Conservation (phyloP, 64 coral and sea anemone genomes). For the Cladopsammia gracilis region DNA sequence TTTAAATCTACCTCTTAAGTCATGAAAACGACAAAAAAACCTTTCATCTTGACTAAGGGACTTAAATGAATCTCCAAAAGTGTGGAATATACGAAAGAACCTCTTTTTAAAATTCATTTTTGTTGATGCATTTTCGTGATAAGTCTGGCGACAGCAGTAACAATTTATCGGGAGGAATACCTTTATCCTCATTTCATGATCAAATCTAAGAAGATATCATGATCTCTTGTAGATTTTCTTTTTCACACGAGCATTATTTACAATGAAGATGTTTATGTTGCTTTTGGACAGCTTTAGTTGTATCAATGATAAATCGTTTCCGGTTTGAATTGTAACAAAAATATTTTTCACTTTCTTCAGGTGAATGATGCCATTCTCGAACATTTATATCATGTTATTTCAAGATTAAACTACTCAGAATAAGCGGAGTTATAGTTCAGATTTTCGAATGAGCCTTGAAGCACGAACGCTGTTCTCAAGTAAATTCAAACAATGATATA, state of each 20-base stretch:
- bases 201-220: too few species aligned
- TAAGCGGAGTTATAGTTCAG: too few species aligned
- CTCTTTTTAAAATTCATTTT: neutral
- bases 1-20: neutral
- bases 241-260: too few species aligned
- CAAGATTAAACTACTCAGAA: too few species aligned
- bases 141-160: neutral
- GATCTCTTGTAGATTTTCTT: too few species aligned
- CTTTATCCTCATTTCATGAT: too few species aligned
- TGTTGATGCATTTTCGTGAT: neutral
- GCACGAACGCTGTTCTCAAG: too few species aligned
- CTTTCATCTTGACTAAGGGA: neutral
- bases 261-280: neutral
- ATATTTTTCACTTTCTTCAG: neutral
- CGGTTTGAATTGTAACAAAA: constrained; percentile 13
- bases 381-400: too few species aligned
- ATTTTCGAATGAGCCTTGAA: too few species aligned
- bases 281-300: neutral
- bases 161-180: too few species aligned
- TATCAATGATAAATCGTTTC: neutral
- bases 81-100: neutral
- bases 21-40: neutral
- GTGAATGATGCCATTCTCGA: neutral
- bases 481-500: too few species aligned
- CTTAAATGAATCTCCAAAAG: neutral